Percentiles rank a stretch among this genome's conserved stretches.
phyloP scores from a whole-genome alignment of 2,888 invertebrate genomes.

The Mechanitis messenoides region DNA sequence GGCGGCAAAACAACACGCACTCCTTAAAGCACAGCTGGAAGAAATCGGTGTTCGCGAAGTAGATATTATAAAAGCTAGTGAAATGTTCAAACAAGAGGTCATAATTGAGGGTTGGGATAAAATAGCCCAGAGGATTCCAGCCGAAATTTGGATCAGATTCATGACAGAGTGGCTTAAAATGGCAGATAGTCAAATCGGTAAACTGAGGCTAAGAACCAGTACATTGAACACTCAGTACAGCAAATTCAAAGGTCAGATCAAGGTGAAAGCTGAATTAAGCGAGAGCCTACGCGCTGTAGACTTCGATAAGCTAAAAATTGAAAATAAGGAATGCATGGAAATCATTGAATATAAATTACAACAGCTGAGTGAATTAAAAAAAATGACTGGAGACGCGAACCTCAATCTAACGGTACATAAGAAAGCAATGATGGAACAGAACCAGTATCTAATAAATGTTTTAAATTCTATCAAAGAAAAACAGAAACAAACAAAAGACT shows the following conservation, averaged over 20 bases:
- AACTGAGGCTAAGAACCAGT: conserved; percentile 75
- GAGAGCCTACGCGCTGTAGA: conserved; percentile 78
- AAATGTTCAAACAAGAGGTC: conserved; percentile 71
- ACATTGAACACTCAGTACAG: conserved; percentile 73
- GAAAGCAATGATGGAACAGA: conserved; percentile 72
- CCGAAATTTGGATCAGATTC: conserved; percentile 77
- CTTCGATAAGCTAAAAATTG: conserved; percentile 79
- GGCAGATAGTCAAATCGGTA: conserved; percentile 74
- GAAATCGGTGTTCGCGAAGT: conserved; percentile 71
- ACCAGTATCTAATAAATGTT: conserved; percentile 57
- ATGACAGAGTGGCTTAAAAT: conserved; percentile 79
- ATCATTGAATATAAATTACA: conserved; percentile 74
- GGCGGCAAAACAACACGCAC: conserved; percentile 54
- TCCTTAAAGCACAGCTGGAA: conserved; percentile 72
- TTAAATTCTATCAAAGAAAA: conserved; percentile 57
- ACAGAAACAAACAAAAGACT: conserved; percentile 50
- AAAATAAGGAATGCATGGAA: conserved; percentile 70
- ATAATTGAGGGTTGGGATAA: conserved; percentile 73
- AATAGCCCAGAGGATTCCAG: conserved; percentile 78
- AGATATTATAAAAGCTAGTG: conserved; percentile 67
- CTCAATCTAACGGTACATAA: conserved; percentile 75
- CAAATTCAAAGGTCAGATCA: conserved; percentile 73
- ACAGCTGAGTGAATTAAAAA: conserved; percentile 75
- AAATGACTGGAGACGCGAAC: conserved; percentile 77
- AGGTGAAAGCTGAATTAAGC: conserved; percentile 75